phyloP scores from a whole-genome alignment of 2,888 invertebrate species.

The Tetrapedia diversipes region DNA sequence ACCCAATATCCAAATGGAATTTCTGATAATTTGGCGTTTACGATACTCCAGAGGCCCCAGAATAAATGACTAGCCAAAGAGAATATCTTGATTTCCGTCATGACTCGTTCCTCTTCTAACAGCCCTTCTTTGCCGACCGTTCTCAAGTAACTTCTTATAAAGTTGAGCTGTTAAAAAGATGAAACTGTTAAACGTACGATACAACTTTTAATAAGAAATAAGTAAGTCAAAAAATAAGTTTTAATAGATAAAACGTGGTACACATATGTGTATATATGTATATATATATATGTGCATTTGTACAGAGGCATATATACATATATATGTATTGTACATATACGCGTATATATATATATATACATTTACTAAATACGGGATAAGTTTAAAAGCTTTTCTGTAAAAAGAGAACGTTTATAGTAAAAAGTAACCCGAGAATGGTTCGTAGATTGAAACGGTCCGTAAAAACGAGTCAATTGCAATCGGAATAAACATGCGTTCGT shows the following conservation, averaged over 20 bases:
- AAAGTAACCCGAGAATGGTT: not conserved
- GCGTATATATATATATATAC: not conserved
- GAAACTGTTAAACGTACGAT: conserved; percentile 15
- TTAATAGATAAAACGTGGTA: not conserved
- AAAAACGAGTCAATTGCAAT: conserved; percentile 20
- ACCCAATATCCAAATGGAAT: conserved; percentile 97
- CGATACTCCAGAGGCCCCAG: conserved; percentile 96
- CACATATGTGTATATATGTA: not conserved
- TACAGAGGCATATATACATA: not conserved
- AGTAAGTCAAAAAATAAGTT: conserved; percentile 14
- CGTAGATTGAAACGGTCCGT: conserved; percentile 13
- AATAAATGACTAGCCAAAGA: conserved; percentile 95
- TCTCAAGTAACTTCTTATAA: conserved; percentile 82
- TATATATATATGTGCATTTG: not conserved
- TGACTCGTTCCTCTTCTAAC: conserved; percentile 85
- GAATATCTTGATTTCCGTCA: conserved; percentile 92
- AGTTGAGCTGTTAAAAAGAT: conserved; percentile 79
- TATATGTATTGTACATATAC: not conserved
- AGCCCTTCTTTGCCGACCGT: conserved; percentile 82
- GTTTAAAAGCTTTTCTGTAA: conserved; percentile 6
- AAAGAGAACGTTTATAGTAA: conserved; percentile 4
- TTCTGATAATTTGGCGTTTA: conserved; percentile 93
- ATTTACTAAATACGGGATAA: not conserved
- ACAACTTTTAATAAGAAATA: not conserved
- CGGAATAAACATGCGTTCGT: conserved; percentile 31